Evolutionary conservation across 2,797 vertebrate species (phyloP), one percentile per base, ranked within the genome.

Genomic region (Thunnus albacares): DNA sequence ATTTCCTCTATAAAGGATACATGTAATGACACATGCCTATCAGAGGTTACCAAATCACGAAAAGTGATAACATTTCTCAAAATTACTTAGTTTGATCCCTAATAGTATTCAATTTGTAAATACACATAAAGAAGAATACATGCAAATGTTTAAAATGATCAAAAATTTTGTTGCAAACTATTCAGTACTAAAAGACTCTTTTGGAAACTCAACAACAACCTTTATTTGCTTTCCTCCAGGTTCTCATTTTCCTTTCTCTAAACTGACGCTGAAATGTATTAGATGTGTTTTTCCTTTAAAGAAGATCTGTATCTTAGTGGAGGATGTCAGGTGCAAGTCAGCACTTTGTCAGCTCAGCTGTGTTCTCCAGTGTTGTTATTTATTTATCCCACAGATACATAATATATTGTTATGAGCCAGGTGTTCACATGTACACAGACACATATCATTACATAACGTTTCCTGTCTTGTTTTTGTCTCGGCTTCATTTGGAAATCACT

Each of bases 381-480:
- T 87, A 85, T 91, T 86, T 90, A 81, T 79, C 71, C 85, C 70
- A 2, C 71, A 33, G 71, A 81, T 67, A 74, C 67, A 66, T 85
- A 65, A 80, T 77, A 89, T 91, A 93, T 94, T 93, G 86, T 94
- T 92, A 74, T 81, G 80, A 91, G 76, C 87, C 91, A 94, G 92
- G 92, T 95, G 93, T 80, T 82, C 15, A 22, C 72, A 28, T 89
- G 63, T 80, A 64, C 77, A 66, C 84, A 89, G 84, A 91, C 80
- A 63, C 67, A 82, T 79, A 82, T 89, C 75, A 77, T 87, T 87
- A 79, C 91, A 84, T 81, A 93, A 93, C 62, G 79, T 93, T 95
- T 96, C 94, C 96, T 92, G 89, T 85, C 75, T 71, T 82, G 83
- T 90, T 93, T 91, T 90, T 87, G 89, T 94, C 30, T 22, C 66